Percentiles rank a stretch among this genome's conserved stretches.
Evolutionary conservation across 2,888 invertebrate genomes (phyloP).

Genomic region (Athrips mouffetella): DNA sequence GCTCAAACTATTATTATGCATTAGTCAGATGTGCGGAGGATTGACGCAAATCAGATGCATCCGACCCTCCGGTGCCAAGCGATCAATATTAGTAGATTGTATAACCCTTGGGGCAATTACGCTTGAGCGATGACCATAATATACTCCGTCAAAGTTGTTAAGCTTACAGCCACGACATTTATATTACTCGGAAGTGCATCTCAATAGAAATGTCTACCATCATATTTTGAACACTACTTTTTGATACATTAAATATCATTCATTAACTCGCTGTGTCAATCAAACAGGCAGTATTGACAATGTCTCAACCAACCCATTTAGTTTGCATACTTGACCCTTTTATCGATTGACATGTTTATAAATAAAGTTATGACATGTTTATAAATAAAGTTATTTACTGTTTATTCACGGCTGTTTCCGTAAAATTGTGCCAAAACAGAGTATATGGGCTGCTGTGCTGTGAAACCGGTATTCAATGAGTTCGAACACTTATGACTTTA

Average conservation of each 20-base stretch:
- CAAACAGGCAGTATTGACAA: background rate
- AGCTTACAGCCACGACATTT: slow-evolving; percentile 1
- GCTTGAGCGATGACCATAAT: slow-evolving; percentile 41
- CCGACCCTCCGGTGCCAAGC: slow-evolving; percentile 37
- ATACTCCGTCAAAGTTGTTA: slow-evolving; percentile 28
- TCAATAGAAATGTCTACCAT: background rate
- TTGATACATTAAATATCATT: background rate
- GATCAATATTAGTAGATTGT: slow-evolving; percentile 26
- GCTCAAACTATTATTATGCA: slow-evolving; percentile 40
- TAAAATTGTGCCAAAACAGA: slow-evolving; percentile 6
- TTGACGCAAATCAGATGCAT: slow-evolving; percentile 53
- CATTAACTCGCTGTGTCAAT: background rate
- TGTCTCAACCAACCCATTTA: too few species aligned
- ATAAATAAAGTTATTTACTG: background rate
- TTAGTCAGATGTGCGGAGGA: slow-evolving; percentile 49
- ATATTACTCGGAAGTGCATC: slow-evolving; percentile 10
- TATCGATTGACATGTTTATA: background rate
- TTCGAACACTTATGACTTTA: background rate
- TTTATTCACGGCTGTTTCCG: slow-evolving; percentile 1
- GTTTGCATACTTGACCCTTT: background rate
- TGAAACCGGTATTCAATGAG: background rate
- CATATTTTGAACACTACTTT: background rate
- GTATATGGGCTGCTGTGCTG: background rate
- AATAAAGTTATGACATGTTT: background rate
- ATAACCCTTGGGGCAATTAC: slow-evolving; percentile 25